Evolutionary conservation across 2,888 invertebrate genomes (phyloP).

Genomic region (Steinernema hermaphroditum): DNA sequence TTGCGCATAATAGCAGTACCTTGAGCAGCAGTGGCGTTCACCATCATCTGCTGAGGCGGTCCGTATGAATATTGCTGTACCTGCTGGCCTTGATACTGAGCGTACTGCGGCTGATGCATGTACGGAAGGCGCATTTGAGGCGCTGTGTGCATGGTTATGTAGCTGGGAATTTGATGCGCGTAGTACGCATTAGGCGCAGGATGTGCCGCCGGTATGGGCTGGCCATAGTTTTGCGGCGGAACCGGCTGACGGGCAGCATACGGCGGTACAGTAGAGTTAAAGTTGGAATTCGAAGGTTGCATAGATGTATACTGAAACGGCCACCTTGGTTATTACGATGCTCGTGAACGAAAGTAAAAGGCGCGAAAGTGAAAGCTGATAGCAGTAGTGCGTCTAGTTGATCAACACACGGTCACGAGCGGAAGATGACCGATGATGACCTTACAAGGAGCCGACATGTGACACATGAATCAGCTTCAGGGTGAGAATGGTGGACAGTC

Average conservation of each 20-base stretch:
- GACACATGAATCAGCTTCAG: too few species aligned
- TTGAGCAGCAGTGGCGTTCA: not conserved
- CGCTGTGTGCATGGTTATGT: not conserved
- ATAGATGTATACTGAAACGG: not conserved
- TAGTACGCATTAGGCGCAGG: not conserved
- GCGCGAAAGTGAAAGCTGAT: too few species aligned
- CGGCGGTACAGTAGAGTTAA: not conserved
- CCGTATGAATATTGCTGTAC: not conserved
- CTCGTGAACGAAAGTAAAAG: not conserved
- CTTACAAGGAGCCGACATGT: too few species aligned
- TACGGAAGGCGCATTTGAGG: not conserved
- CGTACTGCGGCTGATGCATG: not conserved
- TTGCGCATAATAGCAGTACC: not conserved
- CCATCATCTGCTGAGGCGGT: not conserved
- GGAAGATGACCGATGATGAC: too few species aligned
- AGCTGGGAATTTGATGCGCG: not conserved
- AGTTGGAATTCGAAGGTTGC: conserved; percentile 6
- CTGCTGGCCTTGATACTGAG: not conserved
- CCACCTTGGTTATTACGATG: not conserved
- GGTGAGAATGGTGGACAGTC: too few species aligned
- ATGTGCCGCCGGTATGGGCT: not conserved
- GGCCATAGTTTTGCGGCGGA: not conserved
- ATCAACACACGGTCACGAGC: too few species aligned
- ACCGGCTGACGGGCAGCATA: not conserved
- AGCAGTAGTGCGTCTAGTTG: too few species aligned